Base-by-base conservation (phyloP, 2,797 vertebrate genomes). In the Luscinia megarhynchos region DNA sequence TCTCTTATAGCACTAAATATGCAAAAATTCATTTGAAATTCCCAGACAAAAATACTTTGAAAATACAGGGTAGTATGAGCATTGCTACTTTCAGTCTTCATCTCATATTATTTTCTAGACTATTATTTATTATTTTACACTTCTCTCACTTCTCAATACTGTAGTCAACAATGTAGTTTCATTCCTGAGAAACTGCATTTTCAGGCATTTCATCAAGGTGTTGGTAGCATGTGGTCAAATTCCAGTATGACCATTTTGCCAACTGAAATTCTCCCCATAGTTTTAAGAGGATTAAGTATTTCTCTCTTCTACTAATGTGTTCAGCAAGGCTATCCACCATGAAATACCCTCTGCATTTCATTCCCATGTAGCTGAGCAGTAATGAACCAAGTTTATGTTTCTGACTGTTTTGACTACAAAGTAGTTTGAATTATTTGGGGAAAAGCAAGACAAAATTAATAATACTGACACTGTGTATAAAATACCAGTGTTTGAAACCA, bases 401-500 rank as follows among this genome's bases (percentile, higher is more conserved):
- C 95, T 91, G 76, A 88, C 41, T 96, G 95, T 90, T 96, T 96
- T 96, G 94, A 93, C 94, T 96, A 90, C 93, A 91, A 87, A 97
- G 93, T 70, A 46, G 57, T 68, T 94, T 93, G 87, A 94, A 70
- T 95, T 94, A 94, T 93, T 95, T 74, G n/a, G 90, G 94, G 75
- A 94, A 94, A 96, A 80, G 78, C 86, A 94, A 94, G 90, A 89
- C 75, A 75, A 94, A 93, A 96, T 96, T 94, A 97, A 96, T 96
- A 94, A 96, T 85, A 64, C 86, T 96, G 95, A 95, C 95, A 95
- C 29, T 90, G 89, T 96, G 85, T 96, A 95, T 96, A 94, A 96
- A 94, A 97, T 89, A 90, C 86, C 83, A 89, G 64, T 69, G 86
- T 92, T 95, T 91, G 91, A 94, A 92, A 93, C 38, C 77, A 89